Evolutionary conservation across 1,140 invertebrate genomes (phyloP).

Genomic region (Bombus waltoni): DNA sequence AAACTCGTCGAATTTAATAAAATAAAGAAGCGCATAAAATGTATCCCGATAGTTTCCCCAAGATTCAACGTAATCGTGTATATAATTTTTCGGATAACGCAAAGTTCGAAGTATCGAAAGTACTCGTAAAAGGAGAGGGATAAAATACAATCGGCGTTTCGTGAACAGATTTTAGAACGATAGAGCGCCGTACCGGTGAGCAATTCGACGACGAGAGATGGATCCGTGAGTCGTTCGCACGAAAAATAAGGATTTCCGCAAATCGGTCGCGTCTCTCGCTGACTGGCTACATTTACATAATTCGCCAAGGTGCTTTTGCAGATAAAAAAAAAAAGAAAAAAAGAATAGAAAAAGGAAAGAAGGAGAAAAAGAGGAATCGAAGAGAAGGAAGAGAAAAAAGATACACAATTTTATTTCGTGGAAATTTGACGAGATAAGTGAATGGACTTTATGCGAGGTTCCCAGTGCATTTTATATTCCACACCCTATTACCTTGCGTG

Average conservation of each 20-base stretch:
- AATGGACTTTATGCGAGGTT: neutral
- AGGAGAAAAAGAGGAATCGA: neutral
- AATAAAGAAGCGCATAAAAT: too few species aligned
- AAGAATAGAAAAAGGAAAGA: neutral
- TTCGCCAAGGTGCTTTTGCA: neutral
- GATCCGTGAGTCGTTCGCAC: constrained; percentile 11
- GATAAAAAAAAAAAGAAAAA: neutral
- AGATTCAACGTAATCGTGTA: too few species aligned
- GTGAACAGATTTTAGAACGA: constrained; percentile 16
- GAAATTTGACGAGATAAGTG: neutral
- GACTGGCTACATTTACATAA: neutral
- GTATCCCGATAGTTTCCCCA: too few species aligned
- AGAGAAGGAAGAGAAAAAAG: neutral
- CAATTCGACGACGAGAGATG: neutral
- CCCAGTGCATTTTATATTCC: constrained; percentile 10
- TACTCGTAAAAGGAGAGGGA: neutral
- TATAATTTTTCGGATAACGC: neutral
- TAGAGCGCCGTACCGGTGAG: neutral
- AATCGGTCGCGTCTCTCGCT: neutral
- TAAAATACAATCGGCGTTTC: neutral
- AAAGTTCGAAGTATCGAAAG: neutral
- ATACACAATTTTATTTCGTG: neutral
- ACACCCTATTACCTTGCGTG: neutral
- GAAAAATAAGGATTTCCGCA: too few species aligned
- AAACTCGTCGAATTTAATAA: too few species aligned